A percentile compares a stretch with the other conserved stretches of the same genome.
phyloP scores from a whole-genome alignment of 2,797 vertebrate genomes.

The Oreortyx pictus region DNA sequence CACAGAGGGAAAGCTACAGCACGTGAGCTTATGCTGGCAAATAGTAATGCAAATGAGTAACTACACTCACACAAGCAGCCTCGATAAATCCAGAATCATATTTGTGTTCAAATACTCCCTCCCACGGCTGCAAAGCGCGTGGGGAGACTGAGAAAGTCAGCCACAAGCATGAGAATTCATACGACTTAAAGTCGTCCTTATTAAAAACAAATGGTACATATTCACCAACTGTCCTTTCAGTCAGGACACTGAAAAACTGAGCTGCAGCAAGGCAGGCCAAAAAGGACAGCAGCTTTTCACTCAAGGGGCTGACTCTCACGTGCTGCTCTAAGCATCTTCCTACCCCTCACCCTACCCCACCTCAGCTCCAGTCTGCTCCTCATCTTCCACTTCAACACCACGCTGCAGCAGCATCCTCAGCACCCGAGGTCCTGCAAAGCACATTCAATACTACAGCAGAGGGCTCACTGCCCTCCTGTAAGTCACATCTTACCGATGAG shows the following conservation, averaged over 20 bases:
- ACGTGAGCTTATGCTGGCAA: neutral
- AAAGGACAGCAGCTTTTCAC: neutral
- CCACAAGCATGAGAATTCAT: constrained; percentile 8
- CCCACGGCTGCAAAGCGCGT: constrained; percentile 29
- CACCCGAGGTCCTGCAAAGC: neutral
- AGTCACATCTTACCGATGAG: constrained; percentile 19
- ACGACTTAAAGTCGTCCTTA: neutral
- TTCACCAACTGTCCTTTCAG: neutral
- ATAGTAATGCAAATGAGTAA: constrained; percentile 9
- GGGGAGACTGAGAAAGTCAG: constrained; percentile 51
- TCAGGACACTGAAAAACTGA: fast-evolving
- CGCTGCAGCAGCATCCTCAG: neutral
- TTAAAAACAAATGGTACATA: neutral
- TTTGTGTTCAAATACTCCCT: constrained; percentile 68
- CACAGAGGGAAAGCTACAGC: neutral
- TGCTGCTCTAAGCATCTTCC: neutral
- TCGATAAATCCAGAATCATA: neutral
- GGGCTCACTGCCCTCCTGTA: neutral
- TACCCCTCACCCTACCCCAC: neutral
- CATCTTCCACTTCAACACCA: neutral
- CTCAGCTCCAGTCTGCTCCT: neutral
- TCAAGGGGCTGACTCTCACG: neutral
- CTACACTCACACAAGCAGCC: constrained; percentile 1
- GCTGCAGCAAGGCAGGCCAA: neutral
- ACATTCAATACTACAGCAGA: neutral